Percentiles rank a stretch among this genome's conserved stretches.
phyloP scores from a whole-genome alignment of 1,140 invertebrate genomes.

The Micrasema longulum region DNA sequence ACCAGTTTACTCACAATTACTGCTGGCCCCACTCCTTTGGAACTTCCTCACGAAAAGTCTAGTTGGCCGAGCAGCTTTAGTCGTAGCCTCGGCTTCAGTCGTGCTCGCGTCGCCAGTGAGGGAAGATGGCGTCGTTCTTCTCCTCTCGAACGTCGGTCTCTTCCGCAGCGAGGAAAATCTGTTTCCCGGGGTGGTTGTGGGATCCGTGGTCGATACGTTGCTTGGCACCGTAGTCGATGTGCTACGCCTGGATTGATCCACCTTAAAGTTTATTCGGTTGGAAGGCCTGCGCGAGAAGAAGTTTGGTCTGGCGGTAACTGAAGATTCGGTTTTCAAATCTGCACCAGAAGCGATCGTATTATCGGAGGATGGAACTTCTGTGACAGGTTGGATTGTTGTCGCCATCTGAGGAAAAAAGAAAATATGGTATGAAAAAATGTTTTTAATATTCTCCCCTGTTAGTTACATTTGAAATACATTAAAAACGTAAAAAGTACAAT shows the following conservation, averaged over 20 bases:
- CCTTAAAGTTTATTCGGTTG: conserved; percentile 33
- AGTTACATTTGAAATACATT: no score
- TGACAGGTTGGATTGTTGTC: background rate
- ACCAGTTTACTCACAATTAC: conserved; percentile 44
- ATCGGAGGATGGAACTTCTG: conserved; percentile 39
- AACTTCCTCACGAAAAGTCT: conserved; percentile 53
- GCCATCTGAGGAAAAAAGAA: conserved; percentile 8
- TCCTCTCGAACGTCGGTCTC: conserved; percentile 32
- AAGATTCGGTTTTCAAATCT: conserved; percentile 14
- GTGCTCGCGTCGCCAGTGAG: conserved; percentile 4
- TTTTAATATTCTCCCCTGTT: no score
- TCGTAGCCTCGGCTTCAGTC: conserved; percentile 42
- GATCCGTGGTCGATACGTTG: conserved; percentile 21
- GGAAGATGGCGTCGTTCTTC: conserved; percentile 33
- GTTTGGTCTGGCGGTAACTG: conserved; percentile 32
- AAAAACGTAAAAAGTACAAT: no score
- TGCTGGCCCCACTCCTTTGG: conserved; percentile 41
- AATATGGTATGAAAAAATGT: conserved; percentile 20
- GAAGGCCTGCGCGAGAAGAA: conserved; percentile 44
- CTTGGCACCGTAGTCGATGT: conserved; percentile 30
- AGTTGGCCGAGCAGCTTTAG: conserved; percentile 38
- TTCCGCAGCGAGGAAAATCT: conserved; percentile 41
- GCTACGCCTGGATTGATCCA: conserved; percentile 11
- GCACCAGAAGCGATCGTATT: conserved; percentile 26
- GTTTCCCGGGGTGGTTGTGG: conserved; percentile 4